These are phyloP conservation scores for Macrosteles quadrilineatus DNA, from an alignment of 1,140 invertebrate genomes.

Conservation along the genomic window DNA sequence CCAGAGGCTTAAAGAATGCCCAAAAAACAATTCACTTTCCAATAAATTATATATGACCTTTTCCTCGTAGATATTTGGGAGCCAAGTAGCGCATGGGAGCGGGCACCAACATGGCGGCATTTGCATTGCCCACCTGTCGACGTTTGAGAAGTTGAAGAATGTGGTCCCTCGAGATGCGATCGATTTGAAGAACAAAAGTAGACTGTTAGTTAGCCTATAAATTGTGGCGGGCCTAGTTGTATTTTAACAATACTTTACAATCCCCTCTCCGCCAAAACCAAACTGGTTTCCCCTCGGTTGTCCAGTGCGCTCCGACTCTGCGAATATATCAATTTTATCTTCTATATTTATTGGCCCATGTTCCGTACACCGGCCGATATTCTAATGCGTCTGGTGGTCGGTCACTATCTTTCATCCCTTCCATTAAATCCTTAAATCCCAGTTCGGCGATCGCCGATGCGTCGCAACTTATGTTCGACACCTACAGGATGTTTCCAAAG, in stretches of 20 bases:
- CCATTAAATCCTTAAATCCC: neutral
- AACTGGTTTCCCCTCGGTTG: neutral
- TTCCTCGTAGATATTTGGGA: no score
- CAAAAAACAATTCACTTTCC: no score
- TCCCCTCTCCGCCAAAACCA: neutral
- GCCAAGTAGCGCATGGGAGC: no score
- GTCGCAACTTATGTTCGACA: neutral
- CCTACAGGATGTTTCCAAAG: no score
- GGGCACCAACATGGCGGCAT: neutral
- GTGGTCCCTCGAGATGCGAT: conserved; percentile 10
- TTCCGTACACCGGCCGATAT: conserved; percentile 11
- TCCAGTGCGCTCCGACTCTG: neutral
- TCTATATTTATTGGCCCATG: conserved; percentile 9
- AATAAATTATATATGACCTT: no score
- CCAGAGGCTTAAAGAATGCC: no score
- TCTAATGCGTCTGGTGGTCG: neutral
- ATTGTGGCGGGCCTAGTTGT: conserved; percentile 17
- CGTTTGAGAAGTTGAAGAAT: conserved; percentile 23
- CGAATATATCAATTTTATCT: conserved; percentile 26
- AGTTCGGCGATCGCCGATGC: neutral
- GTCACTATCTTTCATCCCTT: neutral
- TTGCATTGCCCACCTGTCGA: conserved; percentile 15
- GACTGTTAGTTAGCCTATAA: conserved; percentile 26
- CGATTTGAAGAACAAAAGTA: conserved; percentile 24
- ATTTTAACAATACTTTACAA: conserved; percentile 22